Conservation (phyloP, 2,113 vertebrate genomes). For the Oophaga pumilio region DNA sequence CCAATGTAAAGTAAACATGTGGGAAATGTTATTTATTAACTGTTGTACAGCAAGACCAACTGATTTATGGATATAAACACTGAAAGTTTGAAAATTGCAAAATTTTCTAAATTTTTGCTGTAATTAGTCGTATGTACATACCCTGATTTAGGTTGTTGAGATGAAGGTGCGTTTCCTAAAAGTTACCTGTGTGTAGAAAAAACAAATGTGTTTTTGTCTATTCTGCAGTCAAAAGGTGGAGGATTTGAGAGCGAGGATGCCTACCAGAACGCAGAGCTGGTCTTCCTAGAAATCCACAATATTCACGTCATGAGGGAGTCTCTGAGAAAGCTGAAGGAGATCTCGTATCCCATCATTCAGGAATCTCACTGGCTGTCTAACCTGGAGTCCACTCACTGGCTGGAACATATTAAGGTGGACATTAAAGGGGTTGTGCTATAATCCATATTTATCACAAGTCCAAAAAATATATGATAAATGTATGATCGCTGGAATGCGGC, state of each 20-base stretch:
- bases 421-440: neutral
- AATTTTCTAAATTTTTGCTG: too few relatives aligned
- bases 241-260: constrained; percentile 97
- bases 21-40: too few relatives aligned
- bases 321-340: constrained; percentile 91
- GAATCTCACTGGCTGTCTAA: constrained; percentile 97
- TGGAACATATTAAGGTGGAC: constrained; percentile 95
- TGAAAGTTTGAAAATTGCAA: too few relatives aligned
- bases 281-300: constrained; percentile 97
- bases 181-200: too few relatives aligned
- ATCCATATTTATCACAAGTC: neutral
- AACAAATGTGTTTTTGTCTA: constrained; percentile 27
- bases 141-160: too few relatives aligned
- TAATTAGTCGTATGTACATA: too few relatives aligned
- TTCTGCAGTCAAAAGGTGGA: constrained; percentile 90
- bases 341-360: constrained; percentile 93
- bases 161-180: too few relatives aligned
- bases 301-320: constrained; percentile 99
- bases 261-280: constrained; percentile 94
- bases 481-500: too few relatives aligned
- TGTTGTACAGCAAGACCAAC: too few relatives aligned
- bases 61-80: too few relatives aligned
- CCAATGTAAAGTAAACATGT: too few relatives aligned
- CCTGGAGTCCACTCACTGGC: constrained; percentile 96
- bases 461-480: too few relatives aligned